These are phyloP conservation scores for Scaptodrosophila lebanonensis DNA, from an alignment of 1,140 invertebrate species.

Conservation along the genomic window DNA sequence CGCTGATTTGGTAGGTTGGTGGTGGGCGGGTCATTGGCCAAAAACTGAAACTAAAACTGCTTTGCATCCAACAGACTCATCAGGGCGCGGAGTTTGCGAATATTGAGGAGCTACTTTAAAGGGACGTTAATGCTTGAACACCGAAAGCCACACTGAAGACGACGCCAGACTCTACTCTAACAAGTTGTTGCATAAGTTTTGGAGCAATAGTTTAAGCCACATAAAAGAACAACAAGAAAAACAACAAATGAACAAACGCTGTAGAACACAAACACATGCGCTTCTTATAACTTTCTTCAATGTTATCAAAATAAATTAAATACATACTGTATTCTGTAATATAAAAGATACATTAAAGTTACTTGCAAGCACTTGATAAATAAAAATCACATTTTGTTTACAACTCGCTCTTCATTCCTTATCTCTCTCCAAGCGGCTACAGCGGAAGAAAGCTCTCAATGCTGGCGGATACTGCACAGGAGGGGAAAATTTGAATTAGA, in stretches of 20 bases:
- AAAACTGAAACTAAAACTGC: neutral
- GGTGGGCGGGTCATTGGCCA: neutral
- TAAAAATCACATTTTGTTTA: too few relatives aligned
- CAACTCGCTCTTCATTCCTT: slow-evolving; percentile 31
- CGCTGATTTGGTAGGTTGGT: slow-evolving; percentile 46
- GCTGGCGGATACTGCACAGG: slow-evolving; percentile 34
- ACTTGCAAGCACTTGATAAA: too few relatives aligned
- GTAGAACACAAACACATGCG: too few relatives aligned
- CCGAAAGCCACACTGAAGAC: too few relatives aligned
- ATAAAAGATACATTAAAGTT: slow-evolving; percentile 14
- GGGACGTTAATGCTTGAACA: too few relatives aligned
- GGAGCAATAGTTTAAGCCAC: slow-evolving; percentile 60
- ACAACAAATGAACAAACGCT: too few relatives aligned
- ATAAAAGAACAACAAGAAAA: neutral
- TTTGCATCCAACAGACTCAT: slow-evolving; percentile 25
- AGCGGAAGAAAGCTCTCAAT: slow-evolving; percentile 45
- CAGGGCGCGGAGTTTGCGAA: slow-evolving; percentile 15
- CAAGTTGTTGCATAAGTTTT: slow-evolving; percentile 36
- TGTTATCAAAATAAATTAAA: slow-evolving; percentile 31
- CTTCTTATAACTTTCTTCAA: too few relatives aligned
- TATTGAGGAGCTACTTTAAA: slow-evolving; percentile 44
- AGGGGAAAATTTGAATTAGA: neutral
- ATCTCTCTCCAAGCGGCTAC: too few relatives aligned
- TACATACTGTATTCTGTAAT: slow-evolving; percentile 9
- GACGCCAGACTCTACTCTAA: slow-evolving; percentile 11